Evolutionary conservation across 2,888 invertebrate genomes (phyloP), one percentile per base, ranked within the genome.

Genomic region (Ferrisia virgata): DNA sequence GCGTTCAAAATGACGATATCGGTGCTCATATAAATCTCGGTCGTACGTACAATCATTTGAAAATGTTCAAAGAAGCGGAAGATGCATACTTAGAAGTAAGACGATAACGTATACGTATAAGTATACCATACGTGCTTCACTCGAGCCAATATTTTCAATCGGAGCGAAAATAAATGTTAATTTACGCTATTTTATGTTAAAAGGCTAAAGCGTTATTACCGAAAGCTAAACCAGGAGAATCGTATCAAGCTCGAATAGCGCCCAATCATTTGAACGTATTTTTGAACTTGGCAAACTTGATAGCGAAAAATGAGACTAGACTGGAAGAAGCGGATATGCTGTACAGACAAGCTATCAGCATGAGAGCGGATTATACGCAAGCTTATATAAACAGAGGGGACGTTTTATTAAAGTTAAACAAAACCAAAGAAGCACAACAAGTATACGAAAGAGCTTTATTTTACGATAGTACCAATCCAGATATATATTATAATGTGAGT

Each of bases 11-110:
- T 15, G 98, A 98, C 88, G 98, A 98, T 89, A 96, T 98, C 78
- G 98, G 98, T 0, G 97, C 98, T 5, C 97, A 98, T 89, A 98
- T 98, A 87, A 98, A 98, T 89, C 98, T 98, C 4, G 98, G 98
- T 15, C 91, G 98, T 86, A 97, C 98, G 0, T 96, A 95, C 89
- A 97, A 96, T 89, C 96, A 96, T 88, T 90, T 98, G 86, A 95
- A 96, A 88, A 92, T 92, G 91, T 94, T 93, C 88, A 92, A 93
- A 87, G 95, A 97, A 89, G 98, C 98, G 0, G 98, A 98, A 90
- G 93, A 94, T 86, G 97, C 97, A 0, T 98, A 97, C 89, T 91
- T 96, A 81, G 93, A 92, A 89, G 93, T 92, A 87, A 88, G 80
- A 25, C 15, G 13, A 31, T 31, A 5, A 9, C 33, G 6, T 47